These are phyloP conservation scores for Ptychoptera contaminata DNA, from an alignment of 2,888 invertebrate genomes.

Conservation along the genomic window DNA sequence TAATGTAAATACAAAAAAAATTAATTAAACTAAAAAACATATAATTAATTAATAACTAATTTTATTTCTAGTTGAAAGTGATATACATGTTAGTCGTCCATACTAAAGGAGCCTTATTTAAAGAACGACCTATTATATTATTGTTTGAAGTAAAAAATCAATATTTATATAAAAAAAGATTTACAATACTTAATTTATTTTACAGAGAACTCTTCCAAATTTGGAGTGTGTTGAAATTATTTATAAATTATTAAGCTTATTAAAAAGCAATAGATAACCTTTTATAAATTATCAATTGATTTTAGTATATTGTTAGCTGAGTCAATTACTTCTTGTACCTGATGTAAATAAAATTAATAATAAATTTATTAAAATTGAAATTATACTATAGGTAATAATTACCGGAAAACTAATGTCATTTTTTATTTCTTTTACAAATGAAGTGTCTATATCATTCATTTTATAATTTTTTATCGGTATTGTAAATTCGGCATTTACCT, in stretches of 20 bases:
- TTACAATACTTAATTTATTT: conserved; percentile 7
- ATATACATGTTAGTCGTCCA: conserved; percentile 28
- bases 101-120: conserved; percentile 23
- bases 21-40: background rate
- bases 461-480: background rate
- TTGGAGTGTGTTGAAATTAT: conserved; percentile 26
- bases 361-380: too few species aligned
- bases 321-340: background rate
- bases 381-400: too few species aligned
- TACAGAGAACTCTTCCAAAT: conserved; percentile 25
- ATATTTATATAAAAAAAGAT: conserved; percentile 2
- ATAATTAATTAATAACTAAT: conserved; percentile 2
- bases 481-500: background rate
- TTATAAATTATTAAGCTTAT: conserved; percentile 17
- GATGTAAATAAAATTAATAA: too few species aligned
- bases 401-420: too few species aligned
- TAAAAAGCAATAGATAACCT: conserved; percentile 4
- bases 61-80: conserved; percentile 24
- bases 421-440: too few species aligned
- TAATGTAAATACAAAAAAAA: conserved; percentile 19
- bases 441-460: too few species aligned
- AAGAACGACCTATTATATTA: conserved; percentile 24
- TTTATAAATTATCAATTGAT: background rate
- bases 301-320: background rate
- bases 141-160: conserved; percentile 24